Conservation (phyloP, 2,797 vertebrate species). For the Bradypodion ventrale region DNA sequence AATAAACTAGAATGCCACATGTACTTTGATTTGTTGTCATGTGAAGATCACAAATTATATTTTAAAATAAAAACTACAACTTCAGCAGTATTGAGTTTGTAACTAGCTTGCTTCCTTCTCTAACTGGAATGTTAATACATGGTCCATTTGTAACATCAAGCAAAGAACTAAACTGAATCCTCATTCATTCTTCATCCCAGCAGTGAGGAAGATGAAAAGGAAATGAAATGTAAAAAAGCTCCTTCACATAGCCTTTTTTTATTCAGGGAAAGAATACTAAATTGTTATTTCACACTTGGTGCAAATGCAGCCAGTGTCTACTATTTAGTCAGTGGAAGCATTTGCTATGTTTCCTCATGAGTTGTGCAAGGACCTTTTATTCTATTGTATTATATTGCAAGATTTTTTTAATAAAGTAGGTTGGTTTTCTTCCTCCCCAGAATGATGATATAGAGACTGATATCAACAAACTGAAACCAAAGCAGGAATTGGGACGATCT, state of each 20-base stretch:
- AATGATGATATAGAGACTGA: slow-evolving; percentile 98
- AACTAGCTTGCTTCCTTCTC: neutral
- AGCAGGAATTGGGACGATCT: slow-evolving; percentile 79
- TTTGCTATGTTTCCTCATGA: neutral
- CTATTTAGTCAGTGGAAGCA: neutral
- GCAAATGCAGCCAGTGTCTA: neutral
- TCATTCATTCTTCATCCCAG: neutral
- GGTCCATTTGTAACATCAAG: neutral
- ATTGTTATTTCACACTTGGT: neutral
- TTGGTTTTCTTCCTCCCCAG: slow-evolving; percentile 73
- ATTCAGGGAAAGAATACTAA: neutral
- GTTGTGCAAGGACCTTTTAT: neutral
- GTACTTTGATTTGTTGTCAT: neutral
- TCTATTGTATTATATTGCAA: too few species aligned
- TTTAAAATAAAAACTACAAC: neutral
- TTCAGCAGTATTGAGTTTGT: neutral
- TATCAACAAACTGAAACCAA: slow-evolving; percentile 90
- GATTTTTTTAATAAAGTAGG: neutral
- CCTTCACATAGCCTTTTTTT: neutral
- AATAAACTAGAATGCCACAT: neutral
- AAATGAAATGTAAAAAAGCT: neutral
- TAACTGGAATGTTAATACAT: neutral
- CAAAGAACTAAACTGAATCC: neutral
- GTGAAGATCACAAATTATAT: neutral
- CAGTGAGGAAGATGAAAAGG: neutral